Evolutionary conservation across 2,888 invertebrate species (phyloP), one percentile per base, ranked within the genome.

Genomic region (Plusia festucae): DNA sequence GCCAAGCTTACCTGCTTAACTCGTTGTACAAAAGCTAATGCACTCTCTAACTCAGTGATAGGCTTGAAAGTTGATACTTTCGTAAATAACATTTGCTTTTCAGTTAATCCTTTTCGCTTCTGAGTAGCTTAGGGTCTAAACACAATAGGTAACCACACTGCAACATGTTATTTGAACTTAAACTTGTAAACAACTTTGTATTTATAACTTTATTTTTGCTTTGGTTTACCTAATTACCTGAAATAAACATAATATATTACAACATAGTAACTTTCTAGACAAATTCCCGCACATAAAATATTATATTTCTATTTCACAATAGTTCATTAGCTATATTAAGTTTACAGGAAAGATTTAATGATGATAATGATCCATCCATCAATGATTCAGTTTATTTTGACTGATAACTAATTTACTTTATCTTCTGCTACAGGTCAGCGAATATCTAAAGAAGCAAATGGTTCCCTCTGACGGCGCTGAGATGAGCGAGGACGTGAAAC

Each of bases 381-480:
- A n/a, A 40, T 4, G n/a, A n/a, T 40, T 20, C 11, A 20, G 20
- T 9, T 18, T 20, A 18, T 20, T 16, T 58, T 13, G 27, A 22
- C 16, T n/a, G 1, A 57, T 57, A 9, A 49, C 13, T 53, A 57
- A 53, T n/a, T 53, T 53, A 24, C n/a, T n/a, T n/a, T 53, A 5
- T 53, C 32, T 82, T 84, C 68, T 79, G 59, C 7, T 57, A 54
- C 92, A 99, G 98, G 98, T 99, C 55, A 98, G 98, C 91, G 97
- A 97, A 60, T 99, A 99, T 91, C 95, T 99, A 82, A 98, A 98
- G 93, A 98, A 98, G 85, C 99, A 99, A 94, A 98, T 98, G 97
- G 96, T 97, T 2, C 97, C 97, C 40, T 97, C 97, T 1, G 97
- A 98, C 82, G 97, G 97, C 1, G 97, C 96, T 71, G 96, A 96